These are phyloP conservation scores for Schrankia costaestrigalis DNA, from an alignment of 2,888 invertebrate species.

Conservation along the genomic window DNA sequence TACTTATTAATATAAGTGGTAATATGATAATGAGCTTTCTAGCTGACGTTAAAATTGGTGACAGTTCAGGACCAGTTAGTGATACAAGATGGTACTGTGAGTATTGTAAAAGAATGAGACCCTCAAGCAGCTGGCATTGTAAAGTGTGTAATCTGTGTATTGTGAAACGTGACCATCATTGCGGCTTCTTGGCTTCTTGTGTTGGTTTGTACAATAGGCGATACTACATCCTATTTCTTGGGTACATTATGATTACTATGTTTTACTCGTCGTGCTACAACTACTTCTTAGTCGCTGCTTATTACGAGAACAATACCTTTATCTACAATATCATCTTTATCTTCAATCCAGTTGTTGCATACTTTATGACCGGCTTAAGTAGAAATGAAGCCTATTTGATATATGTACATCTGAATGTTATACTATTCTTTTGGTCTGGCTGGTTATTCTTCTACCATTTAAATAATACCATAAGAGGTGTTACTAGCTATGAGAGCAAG, in stretches of 20 bases:
- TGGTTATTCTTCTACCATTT: constrained; percentile 52
- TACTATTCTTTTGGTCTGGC: constrained; percentile 33
- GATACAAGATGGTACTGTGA: constrained; percentile 84
- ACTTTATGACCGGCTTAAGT: not conserved
- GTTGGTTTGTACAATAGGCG: constrained; percentile 90
- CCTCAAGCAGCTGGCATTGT: constrained; percentile 93
- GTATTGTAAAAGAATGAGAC: constrained; percentile 84
- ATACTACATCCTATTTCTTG: constrained; percentile 87
- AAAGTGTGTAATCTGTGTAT: constrained; percentile 89
- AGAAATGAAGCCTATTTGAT: not conserved
- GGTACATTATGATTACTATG: constrained; percentile 85
- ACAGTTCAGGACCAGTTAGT: too few species aligned
- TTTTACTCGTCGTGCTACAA: constrained; percentile 84
- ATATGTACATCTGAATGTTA: not conserved
- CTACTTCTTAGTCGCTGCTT: constrained; percentile 80
- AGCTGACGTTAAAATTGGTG: constrained; percentile 41
- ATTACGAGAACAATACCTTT: constrained; percentile 36
- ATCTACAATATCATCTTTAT: constrained; percentile 12
- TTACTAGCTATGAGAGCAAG: constrained; percentile 62
- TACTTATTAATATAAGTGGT: constrained; percentile 54
- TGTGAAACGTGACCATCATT: constrained; percentile 90
- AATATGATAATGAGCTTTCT: constrained; percentile 54
- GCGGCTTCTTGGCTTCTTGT: constrained; percentile 91
- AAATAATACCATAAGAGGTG: constrained; percentile 73
- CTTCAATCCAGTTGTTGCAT: not conserved